Percentiles rank a stretch among this genome's conserved stretches.
Evolutionary conservation across 2,888 invertebrate species (phyloP).

Genomic region (Chrysotoxum bicinctum): DNA sequence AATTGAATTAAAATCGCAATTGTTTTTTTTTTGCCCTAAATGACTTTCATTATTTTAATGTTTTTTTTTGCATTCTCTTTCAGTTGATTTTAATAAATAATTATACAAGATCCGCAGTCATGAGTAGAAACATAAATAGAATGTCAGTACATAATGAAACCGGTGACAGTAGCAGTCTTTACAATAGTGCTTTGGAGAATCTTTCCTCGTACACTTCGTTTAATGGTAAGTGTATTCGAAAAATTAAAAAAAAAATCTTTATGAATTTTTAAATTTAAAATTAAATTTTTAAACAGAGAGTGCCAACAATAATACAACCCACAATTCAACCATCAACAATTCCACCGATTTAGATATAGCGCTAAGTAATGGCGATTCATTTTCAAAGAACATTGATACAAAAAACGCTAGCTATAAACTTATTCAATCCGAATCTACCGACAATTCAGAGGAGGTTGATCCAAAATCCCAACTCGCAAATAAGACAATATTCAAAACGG

Average conservation of each 20-base stretch:
- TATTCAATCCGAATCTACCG: constrained; percentile 79
- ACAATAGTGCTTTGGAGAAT: constrained; percentile 79
- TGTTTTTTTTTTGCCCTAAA: not conserved
- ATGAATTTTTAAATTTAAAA: not conserved
- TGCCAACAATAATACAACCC: constrained; percentile 74
- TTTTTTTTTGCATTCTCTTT: not conserved
- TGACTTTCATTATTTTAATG: not conserved
- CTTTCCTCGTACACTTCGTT: constrained; percentile 76
- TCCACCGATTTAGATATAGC: constrained; percentile 75
- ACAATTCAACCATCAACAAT: constrained; percentile 72
- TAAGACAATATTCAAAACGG: constrained; percentile 81
- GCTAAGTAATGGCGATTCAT: constrained; percentile 74
- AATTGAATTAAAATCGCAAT: no score
- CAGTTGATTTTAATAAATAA: constrained; percentile 14
- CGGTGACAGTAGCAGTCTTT: constrained; percentile 75
- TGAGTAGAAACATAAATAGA: constrained; percentile 53
- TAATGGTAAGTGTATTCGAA: constrained; percentile 75
- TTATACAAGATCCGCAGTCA: constrained; percentile 36
- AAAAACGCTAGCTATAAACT: constrained; percentile 76
- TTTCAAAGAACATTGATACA: constrained; percentile 65
- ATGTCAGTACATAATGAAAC: constrained; percentile 35
- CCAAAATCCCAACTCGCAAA: constrained; percentile 81
- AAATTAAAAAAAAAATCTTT: not conserved
- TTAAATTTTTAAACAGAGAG: constrained; percentile 75
- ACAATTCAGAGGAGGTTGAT: constrained; percentile 80